These are phyloP conservation scores for Pinctada fucata DNA, from an alignment of 2,888 invertebrate genomes.

Conservation along the genomic window DNA sequence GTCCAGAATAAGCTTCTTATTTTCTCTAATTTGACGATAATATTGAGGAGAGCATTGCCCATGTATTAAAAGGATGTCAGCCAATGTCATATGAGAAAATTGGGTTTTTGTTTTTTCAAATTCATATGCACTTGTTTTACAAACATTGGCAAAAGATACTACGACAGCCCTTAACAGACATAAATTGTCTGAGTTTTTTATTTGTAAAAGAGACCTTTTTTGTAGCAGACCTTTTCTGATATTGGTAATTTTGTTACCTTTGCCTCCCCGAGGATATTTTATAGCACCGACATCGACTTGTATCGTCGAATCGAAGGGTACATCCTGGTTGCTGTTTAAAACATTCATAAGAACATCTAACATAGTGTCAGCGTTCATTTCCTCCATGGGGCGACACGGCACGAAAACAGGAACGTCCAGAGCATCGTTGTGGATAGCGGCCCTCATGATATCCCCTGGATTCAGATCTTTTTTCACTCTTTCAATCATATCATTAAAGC, in stretches of 20 bases:
- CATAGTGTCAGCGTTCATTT: background rate
- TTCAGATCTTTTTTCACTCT: background rate
- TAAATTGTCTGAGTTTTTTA: constrained; percentile 7
- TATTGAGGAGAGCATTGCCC: too few relatives aligned
- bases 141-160: too few relatives aligned
- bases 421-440: too few relatives aligned
- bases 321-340: background rate
- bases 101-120: too few relatives aligned
- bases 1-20: too few relatives aligned
- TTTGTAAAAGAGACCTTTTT: background rate
- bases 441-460: too few relatives aligned
- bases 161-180: background rate
- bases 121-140: too few relatives aligned
- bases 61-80: too few relatives aligned
- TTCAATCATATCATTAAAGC: background rate
- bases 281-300: constrained; percentile 7
- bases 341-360: background rate
- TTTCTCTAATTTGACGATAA: too few relatives aligned
- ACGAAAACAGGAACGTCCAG: too few relatives aligned
- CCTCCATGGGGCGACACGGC: too few relatives aligned
- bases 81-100: too few relatives aligned
- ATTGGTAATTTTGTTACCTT: constrained; percentile 6
- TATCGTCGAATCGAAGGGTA: background rate
- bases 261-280: constrained; percentile 7
- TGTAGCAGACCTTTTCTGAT: background rate